Evolutionary conservation across 2,888 invertebrate species (phyloP).

Genomic region (Nasonovia ribisnigri): DNA sequence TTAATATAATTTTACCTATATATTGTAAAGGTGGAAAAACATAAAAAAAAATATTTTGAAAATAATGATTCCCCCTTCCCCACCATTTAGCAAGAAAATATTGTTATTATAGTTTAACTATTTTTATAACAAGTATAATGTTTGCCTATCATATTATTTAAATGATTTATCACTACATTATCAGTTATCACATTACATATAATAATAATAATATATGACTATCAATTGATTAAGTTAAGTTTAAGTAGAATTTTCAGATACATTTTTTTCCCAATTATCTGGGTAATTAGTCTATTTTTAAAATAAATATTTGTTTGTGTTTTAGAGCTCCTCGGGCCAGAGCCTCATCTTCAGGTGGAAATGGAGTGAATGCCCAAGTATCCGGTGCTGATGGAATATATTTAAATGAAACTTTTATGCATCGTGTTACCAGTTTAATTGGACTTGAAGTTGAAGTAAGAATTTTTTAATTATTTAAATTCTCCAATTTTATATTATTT

Average conservation of each 20-base stretch:
- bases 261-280: neutral
- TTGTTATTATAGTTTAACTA: neutral
- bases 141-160: neutral
- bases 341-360: constrained; percentile 61
- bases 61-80: neutral
- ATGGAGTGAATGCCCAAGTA: constrained; percentile 53
- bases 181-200: neutral
- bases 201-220: neutral
- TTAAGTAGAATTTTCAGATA: neutral
- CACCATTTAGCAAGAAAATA: neutral
- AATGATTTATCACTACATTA: neutral
- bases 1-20: neutral
- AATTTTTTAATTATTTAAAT: constrained; percentile 20
- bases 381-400: constrained; percentile 81
- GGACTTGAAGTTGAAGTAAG: constrained; percentile 82
- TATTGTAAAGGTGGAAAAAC: neutral
- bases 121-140: neutral
- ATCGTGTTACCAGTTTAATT: constrained; percentile 87
- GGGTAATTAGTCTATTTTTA: neutral
- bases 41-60: neutral
- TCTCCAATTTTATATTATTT: neutral
- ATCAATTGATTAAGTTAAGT: neutral
- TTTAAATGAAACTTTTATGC: constrained; percentile 90
- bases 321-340: constrained; percentile 60
- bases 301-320: neutral